Conservation (phyloP, 2,888 invertebrate species). For the Aproaerema taeniolella region DNA sequence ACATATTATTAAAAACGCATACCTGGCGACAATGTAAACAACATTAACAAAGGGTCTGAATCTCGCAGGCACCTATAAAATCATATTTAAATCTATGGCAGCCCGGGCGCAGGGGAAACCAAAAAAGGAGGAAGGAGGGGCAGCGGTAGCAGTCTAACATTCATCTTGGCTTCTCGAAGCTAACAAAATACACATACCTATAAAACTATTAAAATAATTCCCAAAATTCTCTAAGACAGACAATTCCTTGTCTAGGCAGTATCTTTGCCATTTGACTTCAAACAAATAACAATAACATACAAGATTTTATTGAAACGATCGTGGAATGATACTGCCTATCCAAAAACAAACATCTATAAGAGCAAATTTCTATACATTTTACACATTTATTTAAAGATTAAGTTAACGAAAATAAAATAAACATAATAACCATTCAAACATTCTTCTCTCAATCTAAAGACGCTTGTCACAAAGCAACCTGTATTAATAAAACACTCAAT, state of each 20-base stretch:
- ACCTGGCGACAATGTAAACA: conserved; percentile 79
- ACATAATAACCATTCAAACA: conserved; percentile 41
- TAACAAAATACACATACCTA: conserved; percentile 77
- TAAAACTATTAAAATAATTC: conserved; percentile 62
- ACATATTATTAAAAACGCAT: conserved; percentile 69
- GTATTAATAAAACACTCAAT: conserved; percentile 31
- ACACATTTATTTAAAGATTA: conserved; percentile 50
- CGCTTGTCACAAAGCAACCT: conserved; percentile 67
- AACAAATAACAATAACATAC: conserved; percentile 17
- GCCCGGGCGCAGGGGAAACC: conserved; percentile 67
- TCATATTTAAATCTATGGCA: conserved; percentile 70
- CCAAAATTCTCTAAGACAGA: conserved; percentile 54
- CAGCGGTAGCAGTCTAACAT: conserved; percentile 75
- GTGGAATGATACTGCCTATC: conserved; percentile 68
- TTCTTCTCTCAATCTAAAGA: conserved; percentile 45
- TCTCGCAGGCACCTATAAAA: conserved; percentile 76
- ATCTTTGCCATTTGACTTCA: conserved; percentile 43
- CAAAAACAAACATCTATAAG: conserved; percentile 65
- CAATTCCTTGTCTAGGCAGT: conserved; percentile 56
- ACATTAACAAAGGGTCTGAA: conserved; percentile 73
- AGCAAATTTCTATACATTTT: conserved; percentile 67
- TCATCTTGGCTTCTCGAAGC: conserved; percentile 75
- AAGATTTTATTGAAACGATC: too few species aligned
- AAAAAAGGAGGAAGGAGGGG: conserved; percentile 61
- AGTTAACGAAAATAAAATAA: conserved; percentile 33